Evolutionary conservation across 2,888 invertebrate genomes (phyloP).

Genomic region (Chaitophorus viminalis): DNA sequence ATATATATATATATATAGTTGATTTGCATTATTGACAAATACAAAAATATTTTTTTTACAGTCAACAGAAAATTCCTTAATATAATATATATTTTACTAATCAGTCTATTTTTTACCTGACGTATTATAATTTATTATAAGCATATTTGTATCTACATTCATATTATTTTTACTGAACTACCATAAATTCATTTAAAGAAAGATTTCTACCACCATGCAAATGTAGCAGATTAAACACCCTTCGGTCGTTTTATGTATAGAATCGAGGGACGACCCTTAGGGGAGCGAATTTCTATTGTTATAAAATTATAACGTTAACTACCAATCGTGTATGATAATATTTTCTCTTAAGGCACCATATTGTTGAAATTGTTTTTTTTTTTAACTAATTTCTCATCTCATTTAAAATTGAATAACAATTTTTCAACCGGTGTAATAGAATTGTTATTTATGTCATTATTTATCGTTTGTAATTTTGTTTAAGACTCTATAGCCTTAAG

Average conservation of each 20-base stretch:
- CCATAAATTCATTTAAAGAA: conserved; percentile 19
- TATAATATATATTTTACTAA: background rate
- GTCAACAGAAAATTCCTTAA: background rate
- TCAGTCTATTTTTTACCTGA: background rate
- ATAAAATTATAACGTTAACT: conserved; percentile 22
- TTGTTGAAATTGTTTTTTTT: conserved; percentile 8
- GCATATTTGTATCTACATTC: background rate
- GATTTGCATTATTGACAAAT: background rate
- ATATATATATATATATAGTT: background rate
- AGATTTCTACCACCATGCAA: conserved; percentile 11
- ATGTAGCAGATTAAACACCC: conserved; percentile 31
- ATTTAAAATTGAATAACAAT: background rate
- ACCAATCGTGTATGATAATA: conserved; percentile 22
- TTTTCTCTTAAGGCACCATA: conserved; percentile 14
- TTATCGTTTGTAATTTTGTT: background rate
- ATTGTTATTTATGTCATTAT: background rate
- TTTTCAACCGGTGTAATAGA: background rate
- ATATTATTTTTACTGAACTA: background rate
- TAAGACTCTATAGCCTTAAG: too few species aligned
- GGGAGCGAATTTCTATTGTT: conserved; percentile 32
- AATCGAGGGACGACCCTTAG: background rate
- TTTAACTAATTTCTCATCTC: background rate
- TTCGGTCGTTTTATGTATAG: conserved; percentile 4
- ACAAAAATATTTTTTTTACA: background rate
- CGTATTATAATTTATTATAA: background rate